phyloP scores from a whole-genome alignment of 2,888 invertebrate species.

The Yponomeuta malinellus region DNA sequence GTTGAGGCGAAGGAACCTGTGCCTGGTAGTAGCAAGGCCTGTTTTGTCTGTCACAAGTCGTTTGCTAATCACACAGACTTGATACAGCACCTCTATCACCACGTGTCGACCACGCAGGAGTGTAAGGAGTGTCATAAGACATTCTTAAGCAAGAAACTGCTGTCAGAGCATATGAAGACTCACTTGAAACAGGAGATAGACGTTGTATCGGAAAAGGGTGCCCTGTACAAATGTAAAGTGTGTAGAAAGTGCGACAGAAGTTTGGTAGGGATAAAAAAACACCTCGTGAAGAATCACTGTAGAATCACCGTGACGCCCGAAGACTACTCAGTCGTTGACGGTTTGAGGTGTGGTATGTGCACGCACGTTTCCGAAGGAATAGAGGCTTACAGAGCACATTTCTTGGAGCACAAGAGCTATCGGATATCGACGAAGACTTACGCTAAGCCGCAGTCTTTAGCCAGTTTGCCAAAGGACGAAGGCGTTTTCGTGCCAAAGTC shows the following conservation, averaged over 20 bases:
- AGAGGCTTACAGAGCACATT: no score
- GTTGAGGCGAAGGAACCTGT: constrained; percentile 23
- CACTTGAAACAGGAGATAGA: background rate
- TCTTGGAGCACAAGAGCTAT: no score
- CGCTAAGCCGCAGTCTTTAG: no score
- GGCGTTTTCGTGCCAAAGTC: constrained; percentile 28
- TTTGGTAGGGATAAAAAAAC: background rate
- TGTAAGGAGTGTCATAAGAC: background rate
- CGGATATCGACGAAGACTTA: no score
- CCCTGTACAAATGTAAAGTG: background rate
- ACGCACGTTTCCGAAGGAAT: no score
- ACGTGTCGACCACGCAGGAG: background rate
- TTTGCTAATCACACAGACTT: constrained; percentile 4
- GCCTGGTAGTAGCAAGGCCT: constrained; percentile 18
- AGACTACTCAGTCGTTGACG: no score
- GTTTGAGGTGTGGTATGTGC: no score
- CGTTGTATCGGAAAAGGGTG: background rate
- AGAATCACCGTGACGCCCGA: no score
- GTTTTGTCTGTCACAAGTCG: constrained; percentile 4
- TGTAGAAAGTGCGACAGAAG: background rate
- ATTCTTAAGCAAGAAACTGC: background rate
- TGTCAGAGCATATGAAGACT: background rate
- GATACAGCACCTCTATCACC: constrained; percentile 12
- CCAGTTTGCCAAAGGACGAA: no score
- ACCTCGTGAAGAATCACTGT: background rate